phyloP scores from a whole-genome alignment of 2,113 vertebrate genomes.

The Neolamprologus variostigma region DNA sequence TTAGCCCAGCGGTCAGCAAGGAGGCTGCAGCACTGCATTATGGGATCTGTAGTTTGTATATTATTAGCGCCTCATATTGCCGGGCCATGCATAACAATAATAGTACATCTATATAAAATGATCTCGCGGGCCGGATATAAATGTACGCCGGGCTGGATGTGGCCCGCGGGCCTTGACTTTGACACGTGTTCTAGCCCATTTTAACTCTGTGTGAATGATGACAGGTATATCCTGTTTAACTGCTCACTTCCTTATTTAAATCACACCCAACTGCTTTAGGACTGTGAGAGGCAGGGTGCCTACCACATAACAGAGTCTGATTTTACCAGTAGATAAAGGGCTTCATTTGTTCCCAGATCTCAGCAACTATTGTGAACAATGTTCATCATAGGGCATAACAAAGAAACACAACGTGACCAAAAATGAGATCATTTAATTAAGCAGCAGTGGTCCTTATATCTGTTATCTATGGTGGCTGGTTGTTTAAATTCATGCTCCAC shows the following conservation, averaged over 20 bases:
- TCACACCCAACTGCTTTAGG: rapidly evolving
- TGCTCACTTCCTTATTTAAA: background rate
- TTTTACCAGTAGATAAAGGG: background rate
- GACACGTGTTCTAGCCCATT: background rate
- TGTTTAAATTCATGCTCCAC: background rate
- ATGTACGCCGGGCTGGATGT: no score
- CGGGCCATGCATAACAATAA: no score
- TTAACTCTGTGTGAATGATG: background rate
- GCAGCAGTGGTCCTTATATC: background rate
- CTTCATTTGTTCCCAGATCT: background rate
- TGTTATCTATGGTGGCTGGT: background rate
- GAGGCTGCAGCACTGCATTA: rapidly evolving
- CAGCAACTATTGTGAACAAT: background rate
- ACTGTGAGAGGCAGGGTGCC: background rate
- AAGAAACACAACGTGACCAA: background rate
- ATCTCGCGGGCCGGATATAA: rapidly evolving
- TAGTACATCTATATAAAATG: no score
- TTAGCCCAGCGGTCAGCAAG: no score
- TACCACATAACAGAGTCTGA: background rate
- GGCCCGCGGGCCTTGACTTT: no score
- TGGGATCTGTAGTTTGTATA: background rate
- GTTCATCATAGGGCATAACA: background rate
- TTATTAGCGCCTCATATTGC: rapidly evolving
- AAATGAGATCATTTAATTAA: background rate
- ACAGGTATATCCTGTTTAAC: background rate